Evolutionary conservation across 30 jellyfish, hydroid and myxozoan species (phyloP).

Genomic region (Phacellophora camtschatica): DNA sequence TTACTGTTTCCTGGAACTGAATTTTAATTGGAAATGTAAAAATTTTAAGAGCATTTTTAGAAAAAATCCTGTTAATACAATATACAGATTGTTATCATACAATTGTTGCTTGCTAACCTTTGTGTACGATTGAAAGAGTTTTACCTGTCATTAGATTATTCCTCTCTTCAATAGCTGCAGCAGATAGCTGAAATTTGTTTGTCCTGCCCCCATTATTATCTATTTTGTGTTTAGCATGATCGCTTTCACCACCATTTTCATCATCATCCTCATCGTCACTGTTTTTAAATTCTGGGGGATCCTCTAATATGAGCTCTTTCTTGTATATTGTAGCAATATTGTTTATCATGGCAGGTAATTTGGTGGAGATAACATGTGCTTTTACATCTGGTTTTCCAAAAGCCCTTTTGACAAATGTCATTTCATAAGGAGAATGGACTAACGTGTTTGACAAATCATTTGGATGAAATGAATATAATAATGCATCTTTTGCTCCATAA

Average conservation of each 20-base stretch:
- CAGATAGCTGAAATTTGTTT: too few relatives aligned
- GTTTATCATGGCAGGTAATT: constrained; percentile 38
- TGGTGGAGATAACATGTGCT: constrained; percentile 61
- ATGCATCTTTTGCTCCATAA: constrained; percentile 3
- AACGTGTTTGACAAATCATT: constrained; percentile 30
- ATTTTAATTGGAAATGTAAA: too few relatives aligned
- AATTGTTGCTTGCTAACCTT: too few relatives aligned
- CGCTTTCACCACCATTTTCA: neutral
- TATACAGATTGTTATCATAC: too few relatives aligned
- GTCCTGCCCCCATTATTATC: neutral
- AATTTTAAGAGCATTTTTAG: too few relatives aligned
- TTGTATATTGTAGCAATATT: constrained; percentile 25
- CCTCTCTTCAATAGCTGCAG: too few relatives aligned
- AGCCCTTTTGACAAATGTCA: constrained; percentile 40
- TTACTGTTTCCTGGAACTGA: too few relatives aligned
- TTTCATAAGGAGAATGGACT: constrained; percentile 87
- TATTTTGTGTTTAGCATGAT: neutral
- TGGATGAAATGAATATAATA: constrained; percentile 16
- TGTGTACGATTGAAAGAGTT: too few relatives aligned
- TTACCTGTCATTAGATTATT: too few relatives aligned
- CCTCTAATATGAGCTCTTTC: constrained; percentile 39
- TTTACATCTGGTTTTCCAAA: constrained; percentile 66
- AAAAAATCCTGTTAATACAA: too few relatives aligned
- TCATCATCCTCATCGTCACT: constrained; percentile 24
- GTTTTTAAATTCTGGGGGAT: constrained; percentile 29